Evolutionary conservation across 2,888 invertebrate species (phyloP).

Genomic region (Molanna angustata): DNA sequence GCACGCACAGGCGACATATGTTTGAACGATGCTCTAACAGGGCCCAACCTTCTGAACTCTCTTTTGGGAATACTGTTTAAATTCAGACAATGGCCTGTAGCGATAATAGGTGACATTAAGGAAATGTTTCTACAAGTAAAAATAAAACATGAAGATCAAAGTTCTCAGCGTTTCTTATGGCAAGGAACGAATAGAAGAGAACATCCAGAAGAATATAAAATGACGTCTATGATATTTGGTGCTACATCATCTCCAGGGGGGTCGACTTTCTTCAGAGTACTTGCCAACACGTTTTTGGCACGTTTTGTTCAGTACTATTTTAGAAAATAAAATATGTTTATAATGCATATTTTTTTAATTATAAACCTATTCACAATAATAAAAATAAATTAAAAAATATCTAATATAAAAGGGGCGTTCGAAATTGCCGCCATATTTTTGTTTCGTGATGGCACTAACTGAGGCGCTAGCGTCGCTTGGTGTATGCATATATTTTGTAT

Average conservation of each 20-base stretch:
- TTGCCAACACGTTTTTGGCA: too few relatives aligned
- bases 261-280: too few relatives aligned
- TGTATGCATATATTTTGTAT: too few relatives aligned
- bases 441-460: too few relatives aligned
- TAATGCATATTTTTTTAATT: too few relatives aligned
- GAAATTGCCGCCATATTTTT: too few relatives aligned
- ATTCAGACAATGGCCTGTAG: slow-evolving; percentile 37
- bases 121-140: slow-evolving; percentile 6
- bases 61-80: slow-evolving; percentile 36
- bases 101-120: slow-evolving; percentile 32
- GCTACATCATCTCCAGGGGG: slow-evolving; percentile 31
- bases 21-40: slow-evolving; percentile 35
- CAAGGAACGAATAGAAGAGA: neutral
- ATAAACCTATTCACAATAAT: too few relatives aligned
- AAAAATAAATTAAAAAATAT: too few relatives aligned
- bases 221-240: slow-evolving; percentile 34
- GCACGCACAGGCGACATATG: slow-evolving; percentile 28
- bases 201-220: slow-evolving; percentile 29
- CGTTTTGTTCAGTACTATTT: too few relatives aligned
- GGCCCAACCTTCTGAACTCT: slow-evolving; percentile 36
- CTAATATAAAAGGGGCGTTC: too few relatives aligned
- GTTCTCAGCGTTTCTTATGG: neutral
- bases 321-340: too few relatives aligned
- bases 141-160: neutral
- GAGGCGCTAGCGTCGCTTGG: too few relatives aligned